Percentiles rank a stretch among this genome's conserved stretches.
Evolutionary conservation across 2,113 vertebrate species (phyloP).

Genomic region (Anhinga anhinga): DNA sequence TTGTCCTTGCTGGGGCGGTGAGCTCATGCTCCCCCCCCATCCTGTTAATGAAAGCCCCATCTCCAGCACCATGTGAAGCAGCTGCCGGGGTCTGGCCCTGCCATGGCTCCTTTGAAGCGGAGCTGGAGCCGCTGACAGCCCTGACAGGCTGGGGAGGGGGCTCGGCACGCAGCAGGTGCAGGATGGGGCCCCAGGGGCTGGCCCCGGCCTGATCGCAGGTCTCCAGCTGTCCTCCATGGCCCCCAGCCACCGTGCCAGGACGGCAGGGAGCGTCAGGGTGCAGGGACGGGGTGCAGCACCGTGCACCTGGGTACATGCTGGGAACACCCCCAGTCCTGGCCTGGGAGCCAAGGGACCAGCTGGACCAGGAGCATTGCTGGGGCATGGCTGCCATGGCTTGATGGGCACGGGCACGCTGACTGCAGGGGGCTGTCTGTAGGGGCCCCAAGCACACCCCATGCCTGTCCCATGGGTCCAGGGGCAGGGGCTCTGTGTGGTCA

Average conservation of each 20-base stretch:
- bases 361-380: neutral
- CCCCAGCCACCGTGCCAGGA: neutral
- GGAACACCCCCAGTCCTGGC: neutral
- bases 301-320: accelerated
- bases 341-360: neutral
- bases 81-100: neutral
- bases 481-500: neutral
- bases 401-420: accelerated
- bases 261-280: neutral
- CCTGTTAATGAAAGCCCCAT: neutral
- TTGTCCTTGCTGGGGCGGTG: neutral
- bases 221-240: accelerated
- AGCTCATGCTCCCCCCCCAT: neutral
- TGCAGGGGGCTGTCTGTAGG: neutral
- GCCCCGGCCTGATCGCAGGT: accelerated
- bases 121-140: neutral
- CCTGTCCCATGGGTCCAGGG: neutral
- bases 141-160: neutral
- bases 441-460: accelerated
- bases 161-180: neutral
- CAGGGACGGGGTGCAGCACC: neutral
- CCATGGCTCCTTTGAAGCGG: neutral
- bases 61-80: neutral
- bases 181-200: neutral
- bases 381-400: neutral